Evolutionary conservation across 2,113 vertebrate species (phyloP), one percentile per base, ranked within the genome.

Genomic region (Lycaon pictus): DNA sequence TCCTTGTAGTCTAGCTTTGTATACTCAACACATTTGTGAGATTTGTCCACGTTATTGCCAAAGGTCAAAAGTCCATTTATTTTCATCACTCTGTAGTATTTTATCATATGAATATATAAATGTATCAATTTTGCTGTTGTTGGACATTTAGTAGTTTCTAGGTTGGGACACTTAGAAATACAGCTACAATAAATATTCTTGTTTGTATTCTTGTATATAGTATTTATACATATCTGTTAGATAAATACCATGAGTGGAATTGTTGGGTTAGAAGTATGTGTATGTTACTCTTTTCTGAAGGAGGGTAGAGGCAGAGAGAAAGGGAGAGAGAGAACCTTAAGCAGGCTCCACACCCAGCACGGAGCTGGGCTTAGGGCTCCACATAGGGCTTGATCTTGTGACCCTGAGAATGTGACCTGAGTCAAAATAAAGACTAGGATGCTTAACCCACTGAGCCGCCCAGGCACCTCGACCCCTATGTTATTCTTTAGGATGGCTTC

Each of bases 401-500:
- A 69, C 32, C 32, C 65, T 69, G 32, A n/a, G 32, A 69, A n/a
- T 7, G 8, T 69, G 67, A 69, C 16, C 16, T 69, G 67, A 69
- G 67, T 17, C n/a, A 0, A 69, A 69, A 69, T 69, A 32, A 69
- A 20, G 67, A 69, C 16, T 69, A 32, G 3, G 1, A 69, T 3
- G 17, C n/a, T 69, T 69, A 69, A 69, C 32, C 1, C 1, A 69
- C 32, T 35, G 67, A 69, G 67, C 67, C 67, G 19, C 67, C 67
- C 67, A 69, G 67, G 67, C 32, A 2, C 32, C 43, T 43, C 43
- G 43, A 43, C 43, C 32, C 32, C 32, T 51, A 19, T 72, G 3
- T 84, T 80, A 23, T 71, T 95, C 83, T 93, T 63, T 58, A 85
- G n/a, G 22, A 35, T 88, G 35, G n/a, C 5, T 87, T 86, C 76